phyloP scores from a whole-genome alignment of 2,113 vertebrate genomes.

The Eurystomus gularis region DNA sequence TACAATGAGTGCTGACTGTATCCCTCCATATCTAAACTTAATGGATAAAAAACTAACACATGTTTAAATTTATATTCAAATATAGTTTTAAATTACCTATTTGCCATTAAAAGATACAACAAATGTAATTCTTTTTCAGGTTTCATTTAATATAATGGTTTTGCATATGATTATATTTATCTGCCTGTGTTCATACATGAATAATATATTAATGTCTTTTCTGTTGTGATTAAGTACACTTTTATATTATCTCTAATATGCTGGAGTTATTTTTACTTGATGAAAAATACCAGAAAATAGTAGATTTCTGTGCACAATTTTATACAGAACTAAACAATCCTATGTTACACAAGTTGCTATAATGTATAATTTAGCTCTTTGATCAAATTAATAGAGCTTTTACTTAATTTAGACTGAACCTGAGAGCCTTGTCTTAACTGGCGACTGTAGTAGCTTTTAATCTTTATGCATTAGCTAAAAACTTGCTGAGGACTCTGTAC shows the following conservation, averaged over 20 bases:
- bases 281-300: background rate
- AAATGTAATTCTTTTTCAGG: background rate
- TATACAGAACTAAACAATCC: background rate
- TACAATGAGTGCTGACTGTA: background rate
- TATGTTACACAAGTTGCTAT: background rate
- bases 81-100: background rate
- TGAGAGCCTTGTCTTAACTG: background rate
- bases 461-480: constrained; percentile 22
- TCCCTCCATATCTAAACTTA: background rate
- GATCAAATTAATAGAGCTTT: background rate
- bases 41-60: background rate
- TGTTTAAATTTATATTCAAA: background rate
- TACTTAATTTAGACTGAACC: background rate
- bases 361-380: background rate
- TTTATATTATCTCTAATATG: background rate
- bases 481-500: background rate
- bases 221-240: background rate
- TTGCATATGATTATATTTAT: background rate
- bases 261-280: background rate
- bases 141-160: background rate
- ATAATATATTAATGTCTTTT: background rate
- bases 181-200: background rate
- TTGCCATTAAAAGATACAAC: background rate
- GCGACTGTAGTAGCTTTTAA: background rate
- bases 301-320: background rate